Evolutionary conservation across 2,113 vertebrate species (phyloP), one percentile per base, ranked within the genome.

Genomic region (Leptocoma aspasia): DNA sequence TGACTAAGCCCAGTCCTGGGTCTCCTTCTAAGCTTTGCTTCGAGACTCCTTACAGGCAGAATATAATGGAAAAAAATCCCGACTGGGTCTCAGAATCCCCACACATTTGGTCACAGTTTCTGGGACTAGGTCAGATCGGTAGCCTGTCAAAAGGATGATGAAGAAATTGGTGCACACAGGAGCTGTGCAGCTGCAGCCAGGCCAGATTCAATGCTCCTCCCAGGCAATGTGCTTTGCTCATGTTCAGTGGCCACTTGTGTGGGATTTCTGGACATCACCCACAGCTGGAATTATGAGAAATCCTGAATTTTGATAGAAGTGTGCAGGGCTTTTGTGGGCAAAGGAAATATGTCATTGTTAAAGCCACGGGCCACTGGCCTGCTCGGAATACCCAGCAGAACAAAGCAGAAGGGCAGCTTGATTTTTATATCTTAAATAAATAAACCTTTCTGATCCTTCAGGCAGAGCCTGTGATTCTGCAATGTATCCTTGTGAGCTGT

Each of bases 391-490:
- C 53, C 28, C 69, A 71, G 61, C 41, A 81, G 64, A 83, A 54
- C 45, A 90, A 77, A 90, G 76, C 37, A 60, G 45, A 88, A 92
- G 28, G 64, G 35, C 2, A 6, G 64, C 35, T 82, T 71, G 69
- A 69, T 84, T 92, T 94, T 90, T 94, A 15, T 75, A 18, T 42
- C 77, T 96, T 60, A 82, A 94, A 89, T 81, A 93, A 93, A 93
- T 79, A 97, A 92, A 91, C 73, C 49, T 92, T 92, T 82, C 68
- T 76, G 64, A 96, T 95, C 76, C 88, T 92, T 75, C 86, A 81
- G 94, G 92, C 94, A 94, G 86, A 91, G 44, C 57, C 83, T 87
- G 56, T 3, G 8, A 19, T 80, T 92, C 63, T 76, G 75, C 66
- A 80, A 5, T 70, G 65, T 20, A 72, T 93, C 64, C 80, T 70